These are phyloP conservation scores for Bacillus rossius DNA, from an alignment of 1,140 invertebrate genomes.

Conservation along the genomic window DNA sequence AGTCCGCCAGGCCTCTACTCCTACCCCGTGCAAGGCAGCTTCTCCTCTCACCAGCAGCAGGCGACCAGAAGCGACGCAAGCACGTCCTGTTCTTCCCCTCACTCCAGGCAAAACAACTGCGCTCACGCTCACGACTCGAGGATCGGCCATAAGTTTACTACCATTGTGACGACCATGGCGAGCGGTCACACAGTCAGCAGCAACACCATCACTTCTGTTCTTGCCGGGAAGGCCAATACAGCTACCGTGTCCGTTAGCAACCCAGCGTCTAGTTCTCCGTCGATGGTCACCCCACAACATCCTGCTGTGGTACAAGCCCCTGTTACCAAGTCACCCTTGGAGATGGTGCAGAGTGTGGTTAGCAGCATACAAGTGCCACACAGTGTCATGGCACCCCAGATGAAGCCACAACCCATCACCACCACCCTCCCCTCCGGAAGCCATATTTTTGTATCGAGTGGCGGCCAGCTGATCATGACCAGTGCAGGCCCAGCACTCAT, in stretches of 20 bases:
- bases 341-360: slow-evolving; percentile 76
- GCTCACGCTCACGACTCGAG: slow-evolving; percentile 3
- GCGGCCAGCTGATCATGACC: slow-evolving; percentile 65
- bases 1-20: slow-evolving; percentile 8
- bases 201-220: slow-evolving; percentile 70
- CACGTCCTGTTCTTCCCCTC: background rate
- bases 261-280: slow-evolving; percentile 33
- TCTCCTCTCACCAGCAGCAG: background rate
- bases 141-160: slow-evolving; percentile 3
- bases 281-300: slow-evolving; percentile 27
- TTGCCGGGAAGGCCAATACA: slow-evolving; percentile 67
- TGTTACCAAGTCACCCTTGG: slow-evolving; percentile 61
- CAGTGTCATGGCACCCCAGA: slow-evolving; percentile 32
- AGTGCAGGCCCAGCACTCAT: slow-evolving; percentile 51
- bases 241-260: slow-evolving; percentile 65
- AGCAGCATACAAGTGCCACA: slow-evolving; percentile 62
- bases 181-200: slow-evolving; percentile 65
- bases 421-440: slow-evolving; percentile 47
- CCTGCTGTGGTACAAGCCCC: background rate
- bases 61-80: slow-evolving; percentile 3
- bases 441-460: slow-evolving; percentile 67
- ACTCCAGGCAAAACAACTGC: slow-evolving; percentile 1
- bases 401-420: slow-evolving; percentile 24
- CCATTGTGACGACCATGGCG: slow-evolving; percentile 62
- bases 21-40: background rate